Base-by-base conservation (phyloP, 2,113 vertebrate genomes). In the Coptodon bakossiorum region DNA sequence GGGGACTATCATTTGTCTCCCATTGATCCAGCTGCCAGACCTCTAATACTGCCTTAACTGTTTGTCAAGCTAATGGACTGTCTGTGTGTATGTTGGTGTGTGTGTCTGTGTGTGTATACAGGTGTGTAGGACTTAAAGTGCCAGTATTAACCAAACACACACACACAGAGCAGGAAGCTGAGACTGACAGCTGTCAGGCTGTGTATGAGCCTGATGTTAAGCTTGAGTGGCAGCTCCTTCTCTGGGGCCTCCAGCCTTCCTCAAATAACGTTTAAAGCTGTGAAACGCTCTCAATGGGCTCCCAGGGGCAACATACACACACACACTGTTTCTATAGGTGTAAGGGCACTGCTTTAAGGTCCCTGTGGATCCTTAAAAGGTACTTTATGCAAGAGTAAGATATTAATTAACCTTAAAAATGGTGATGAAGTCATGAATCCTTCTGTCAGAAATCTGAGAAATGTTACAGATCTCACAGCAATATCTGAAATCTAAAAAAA, bases 11-110 rank as follows among this genome's bases (percentile, higher is more conserved):
- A 96, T 97, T 95, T 95, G 94, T 91, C 92, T 94, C 90, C 93
- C 96, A 97, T 97, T 97, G 97, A 98, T 97, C 96, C 94, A 86
- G 57, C 81, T 94, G 96, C 96, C 96, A 96, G 94, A 82, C 88
- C 94, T 22, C 94, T 97, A 96, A 97, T 97, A 96, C 96, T 96
- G 94, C 95, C 95, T 96, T 97, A 95, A 79, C 80, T 61, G 68
- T 76, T 45, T 36, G 43, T 90, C 83, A 86, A 5, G 66, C 78
- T 79, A 78, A 87, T 24, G 38, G 48, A 11, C 43, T 27, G 79
- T 92, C 92, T 91, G 95, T 88, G 80, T 82, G 80, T 50, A 38
- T 40, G 12, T 71, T 13, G n/a, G 63, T 40, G 36, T 40, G n/a
- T 57, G 43, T 57, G 19, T 61, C 34, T 83, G 80, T 52, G 22